Evolutionary conservation across 2,113 vertebrate species (phyloP).

Genomic region (Ceyx margarethae): DNA sequence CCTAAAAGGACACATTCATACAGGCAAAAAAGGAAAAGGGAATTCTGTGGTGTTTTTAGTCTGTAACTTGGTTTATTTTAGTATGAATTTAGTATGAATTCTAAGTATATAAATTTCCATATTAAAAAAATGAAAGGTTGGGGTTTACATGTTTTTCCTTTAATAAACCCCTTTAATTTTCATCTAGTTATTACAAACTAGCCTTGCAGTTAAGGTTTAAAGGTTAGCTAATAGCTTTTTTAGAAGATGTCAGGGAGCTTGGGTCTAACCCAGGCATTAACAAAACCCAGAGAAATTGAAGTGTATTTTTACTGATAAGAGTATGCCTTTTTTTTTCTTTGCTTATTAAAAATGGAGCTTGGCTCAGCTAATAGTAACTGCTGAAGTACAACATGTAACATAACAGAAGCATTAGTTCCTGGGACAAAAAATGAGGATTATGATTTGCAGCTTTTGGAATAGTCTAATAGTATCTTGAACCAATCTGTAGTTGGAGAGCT

Average conservation of each 20-base stretch:
- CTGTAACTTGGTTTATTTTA: neutral
- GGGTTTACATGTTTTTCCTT: neutral
- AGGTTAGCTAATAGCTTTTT: neutral
- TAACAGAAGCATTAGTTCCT: neutral
- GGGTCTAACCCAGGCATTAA: neutral
- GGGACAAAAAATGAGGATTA: neutral
- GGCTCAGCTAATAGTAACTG: neutral
- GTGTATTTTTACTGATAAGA: neutral
- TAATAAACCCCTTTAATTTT: neutral
- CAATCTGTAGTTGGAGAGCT: neutral
- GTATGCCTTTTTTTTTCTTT: neutral
- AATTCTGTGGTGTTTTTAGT: neutral
- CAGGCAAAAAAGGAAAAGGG: neutral
- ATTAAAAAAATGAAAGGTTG: neutral
- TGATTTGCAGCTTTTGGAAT: neutral
- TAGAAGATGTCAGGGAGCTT: neutral
- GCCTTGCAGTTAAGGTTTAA: neutral
- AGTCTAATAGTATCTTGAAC: neutral
- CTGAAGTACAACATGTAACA: neutral
- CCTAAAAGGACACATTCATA: neutral
- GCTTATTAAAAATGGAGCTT: neutral
- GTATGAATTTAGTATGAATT: neutral
- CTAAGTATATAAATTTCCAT: neutral
- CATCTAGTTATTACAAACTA: neutral
- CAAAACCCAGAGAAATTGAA: neutral